Conservation (phyloP, 1,140 invertebrate genomes). For the Drosophila kikkawai region DNA sequence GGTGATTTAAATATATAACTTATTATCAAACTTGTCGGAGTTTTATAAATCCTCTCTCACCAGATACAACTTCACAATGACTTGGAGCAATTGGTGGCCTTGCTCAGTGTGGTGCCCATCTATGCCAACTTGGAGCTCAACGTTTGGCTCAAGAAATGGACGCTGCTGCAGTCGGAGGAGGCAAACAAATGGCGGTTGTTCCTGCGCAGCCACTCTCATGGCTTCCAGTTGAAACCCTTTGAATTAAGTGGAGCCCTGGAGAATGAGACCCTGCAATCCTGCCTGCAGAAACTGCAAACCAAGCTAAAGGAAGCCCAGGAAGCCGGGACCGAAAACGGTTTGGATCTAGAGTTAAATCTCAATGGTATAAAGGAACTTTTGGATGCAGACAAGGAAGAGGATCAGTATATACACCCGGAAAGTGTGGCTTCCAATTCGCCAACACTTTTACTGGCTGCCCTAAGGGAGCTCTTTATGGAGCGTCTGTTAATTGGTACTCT, state of each 20-base stretch:
- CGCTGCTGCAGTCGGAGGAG: conserved; percentile 52
- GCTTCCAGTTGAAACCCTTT: conserved; percentile 52
- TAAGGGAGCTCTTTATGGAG: conserved; percentile 58
- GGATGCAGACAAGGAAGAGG: conserved; percentile 8
- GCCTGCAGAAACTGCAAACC: conserved; percentile 28
- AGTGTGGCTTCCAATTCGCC: conserved; percentile 20
- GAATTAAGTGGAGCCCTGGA: conserved; percentile 20
- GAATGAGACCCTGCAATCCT: conserved; percentile 8
- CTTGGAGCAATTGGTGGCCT: conserved; percentile 34
- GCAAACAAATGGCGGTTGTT: conserved; percentile 59
- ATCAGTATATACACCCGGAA: conserved; percentile 15
- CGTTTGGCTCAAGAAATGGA: conserved; percentile 51
- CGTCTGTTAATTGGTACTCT: conserved; percentile 39
- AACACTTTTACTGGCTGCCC: conserved; percentile 37
- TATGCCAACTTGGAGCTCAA: conserved; percentile 61
- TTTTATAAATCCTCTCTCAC: neutral
- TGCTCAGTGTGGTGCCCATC: conserved; percentile 52
- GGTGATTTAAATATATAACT: conserved; percentile 28
- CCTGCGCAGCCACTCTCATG: conserved; percentile 20
- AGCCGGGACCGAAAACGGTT: neutral
- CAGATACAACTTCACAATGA: conserved; percentile 39
- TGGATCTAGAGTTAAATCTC: conserved; percentile 38
- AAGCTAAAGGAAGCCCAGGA: conserved; percentile 23
- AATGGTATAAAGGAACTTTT: conserved; percentile 20
- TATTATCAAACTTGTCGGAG: neutral